These are phyloP conservation scores for Nycteola revayana DNA, from an alignment of 2,888 invertebrate species.

Conservation along the genomic window DNA sequence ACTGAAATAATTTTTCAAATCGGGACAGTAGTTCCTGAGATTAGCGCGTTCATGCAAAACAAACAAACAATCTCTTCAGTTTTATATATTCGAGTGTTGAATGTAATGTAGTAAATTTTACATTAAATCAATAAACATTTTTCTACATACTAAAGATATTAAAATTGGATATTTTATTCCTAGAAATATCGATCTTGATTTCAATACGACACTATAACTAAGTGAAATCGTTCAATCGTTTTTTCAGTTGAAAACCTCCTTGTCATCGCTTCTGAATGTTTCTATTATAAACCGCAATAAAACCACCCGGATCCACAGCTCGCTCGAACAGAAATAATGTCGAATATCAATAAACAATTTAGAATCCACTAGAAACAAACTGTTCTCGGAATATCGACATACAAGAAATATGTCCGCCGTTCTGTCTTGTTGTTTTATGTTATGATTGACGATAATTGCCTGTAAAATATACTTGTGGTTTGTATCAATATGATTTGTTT, in stretches of 20 bases:
- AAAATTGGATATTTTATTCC: too few species aligned
- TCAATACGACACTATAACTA: too few species aligned
- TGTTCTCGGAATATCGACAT: slow-evolving; percentile 42
- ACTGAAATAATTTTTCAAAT: too few species aligned
- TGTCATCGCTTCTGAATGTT: neutral
- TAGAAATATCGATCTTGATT: too few species aligned
- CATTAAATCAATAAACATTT: too few species aligned
- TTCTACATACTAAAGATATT: too few species aligned
- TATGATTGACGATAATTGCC: slow-evolving; percentile 47
- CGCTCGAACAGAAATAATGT: slow-evolving; percentile 15
- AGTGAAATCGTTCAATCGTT: too few species aligned
- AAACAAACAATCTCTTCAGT: too few species aligned
- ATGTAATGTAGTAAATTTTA: too few species aligned
- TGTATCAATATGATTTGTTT: slow-evolving; percentile 5
- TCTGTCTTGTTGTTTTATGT: slow-evolving; percentile 36
- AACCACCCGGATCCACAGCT: slow-evolving; percentile 13
- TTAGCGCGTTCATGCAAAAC: too few species aligned
- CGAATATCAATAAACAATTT: slow-evolving; percentile 45
- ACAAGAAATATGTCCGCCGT: slow-evolving; percentile 30
- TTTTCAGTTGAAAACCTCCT: neutral
- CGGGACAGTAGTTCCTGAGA: too few species aligned
- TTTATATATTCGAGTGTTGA: too few species aligned
- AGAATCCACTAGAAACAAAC: slow-evolving; percentile 53
- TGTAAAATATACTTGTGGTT: neutral
- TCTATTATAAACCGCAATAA: neutral